These are phyloP conservation scores for Caenorhabditis tropicalis DNA, from an alignment of 1,140 invertebrate genomes.

Conservation along the genomic window DNA sequence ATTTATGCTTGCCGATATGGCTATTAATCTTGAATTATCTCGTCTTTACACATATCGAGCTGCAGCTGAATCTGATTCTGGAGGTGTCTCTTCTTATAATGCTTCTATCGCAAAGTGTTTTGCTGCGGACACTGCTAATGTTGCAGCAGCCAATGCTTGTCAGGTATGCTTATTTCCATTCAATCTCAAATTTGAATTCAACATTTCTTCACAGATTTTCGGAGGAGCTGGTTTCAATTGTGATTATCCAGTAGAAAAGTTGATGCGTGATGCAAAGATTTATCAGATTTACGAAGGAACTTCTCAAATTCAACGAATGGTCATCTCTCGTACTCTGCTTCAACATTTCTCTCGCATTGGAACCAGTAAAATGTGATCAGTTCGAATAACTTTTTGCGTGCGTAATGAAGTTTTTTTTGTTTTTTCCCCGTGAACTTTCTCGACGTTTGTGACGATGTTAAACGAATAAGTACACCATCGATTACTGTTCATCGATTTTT, in stretches of 20 bases:
- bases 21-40: slow-evolving; percentile 83
- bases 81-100: slow-evolving; percentile 77
- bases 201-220: slow-evolving; percentile 79
- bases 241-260: slow-evolving; percentile 96
- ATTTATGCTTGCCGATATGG: slow-evolving; percentile 94
- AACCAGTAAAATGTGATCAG: slow-evolving; percentile 28
- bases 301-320: slow-evolving; percentile 86
- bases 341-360: slow-evolving; percentile 2
- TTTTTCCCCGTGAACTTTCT: too few relatives aligned
- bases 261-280: slow-evolving; percentile 98
- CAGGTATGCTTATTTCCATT: background rate
- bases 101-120: slow-evolving; percentile 91
- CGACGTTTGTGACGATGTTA: too few relatives aligned
- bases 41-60: slow-evolving; percentile 84
- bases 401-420: background rate
- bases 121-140: slow-evolving; percentile 90
- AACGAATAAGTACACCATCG: too few relatives aligned
- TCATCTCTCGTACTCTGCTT: slow-evolving; percentile 83
- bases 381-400: too few relatives aligned
- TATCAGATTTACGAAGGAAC: slow-evolving; percentile 95
- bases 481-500: too few relatives aligned
- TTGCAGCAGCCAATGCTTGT: slow-evolving; percentile 91
- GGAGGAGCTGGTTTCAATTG: slow-evolving; percentile 92
- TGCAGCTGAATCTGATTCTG: slow-evolving; percentile 87
- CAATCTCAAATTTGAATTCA: background rate